These are phyloP conservation scores for Trachymyrmex cornetzi DNA, from an alignment of 1,140 invertebrate genomes.

Conservation along the genomic window DNA sequence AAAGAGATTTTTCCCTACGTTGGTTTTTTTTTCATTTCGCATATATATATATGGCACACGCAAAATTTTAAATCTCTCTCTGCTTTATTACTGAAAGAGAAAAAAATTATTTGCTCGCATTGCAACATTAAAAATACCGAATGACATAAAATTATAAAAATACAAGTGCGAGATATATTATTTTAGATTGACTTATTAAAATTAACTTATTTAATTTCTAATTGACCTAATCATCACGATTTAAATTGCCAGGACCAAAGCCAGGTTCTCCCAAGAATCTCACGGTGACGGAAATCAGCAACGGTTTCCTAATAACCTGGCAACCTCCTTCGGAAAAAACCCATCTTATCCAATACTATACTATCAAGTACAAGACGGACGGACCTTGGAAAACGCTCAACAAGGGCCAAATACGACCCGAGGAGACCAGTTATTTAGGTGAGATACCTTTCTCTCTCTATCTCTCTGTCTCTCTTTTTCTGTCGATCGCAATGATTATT, in stretches of 20 bases:
- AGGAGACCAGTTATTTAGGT: slow-evolving; percentile 95
- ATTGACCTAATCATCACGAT: slow-evolving; percentile 32
- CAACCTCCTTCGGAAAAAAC: slow-evolving; percentile 92
- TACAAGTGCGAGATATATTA: background rate
- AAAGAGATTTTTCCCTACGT: slow-evolving; percentile 23
- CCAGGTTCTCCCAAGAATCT: slow-evolving; percentile 95
- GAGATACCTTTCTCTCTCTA: slow-evolving; percentile 70
- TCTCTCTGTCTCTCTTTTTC: background rate
- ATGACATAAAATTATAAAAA: background rate
- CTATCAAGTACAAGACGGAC: slow-evolving; percentile 96
- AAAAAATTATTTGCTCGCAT: background rate
- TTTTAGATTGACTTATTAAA: background rate
- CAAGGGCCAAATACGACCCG: slow-evolving; percentile 94
- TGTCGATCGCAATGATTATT: slow-evolving; percentile 10
- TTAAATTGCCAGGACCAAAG: slow-evolving; percentile 91
- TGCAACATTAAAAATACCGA: background rate
- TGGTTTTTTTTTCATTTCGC: background rate
- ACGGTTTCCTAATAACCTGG: slow-evolving; percentile 96
- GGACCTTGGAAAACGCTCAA: slow-evolving; percentile 95
- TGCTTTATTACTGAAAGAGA: background rate
- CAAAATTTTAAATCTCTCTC: background rate
- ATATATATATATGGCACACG: background rate
- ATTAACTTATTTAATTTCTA: background rate
- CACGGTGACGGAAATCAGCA: slow-evolving; percentile 94
- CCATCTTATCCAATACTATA: slow-evolving; percentile 95